Base-by-base conservation (phyloP, 2,113 vertebrate species). In the Aphelocoma coerulescens region DNA sequence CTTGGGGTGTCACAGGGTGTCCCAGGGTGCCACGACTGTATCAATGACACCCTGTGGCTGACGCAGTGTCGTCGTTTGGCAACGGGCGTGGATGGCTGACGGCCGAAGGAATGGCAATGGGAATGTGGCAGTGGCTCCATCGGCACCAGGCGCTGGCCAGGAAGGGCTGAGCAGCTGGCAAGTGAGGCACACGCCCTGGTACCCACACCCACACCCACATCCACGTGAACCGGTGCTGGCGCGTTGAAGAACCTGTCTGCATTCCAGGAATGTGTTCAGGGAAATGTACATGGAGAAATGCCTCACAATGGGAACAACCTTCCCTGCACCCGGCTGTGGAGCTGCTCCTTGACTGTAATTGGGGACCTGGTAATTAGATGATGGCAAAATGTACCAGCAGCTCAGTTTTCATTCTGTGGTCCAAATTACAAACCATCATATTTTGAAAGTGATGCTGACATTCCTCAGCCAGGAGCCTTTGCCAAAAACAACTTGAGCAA, bases 391-490 rank as follows among this genome's bases (percentile, higher is more conserved):
- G 97, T 98, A 98, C 98, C 98, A 97, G 97, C 97, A 97, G 98
- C 98, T 98, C 98, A 95, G 98, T 97, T 98, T 99, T 98, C 98
- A 97, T 97, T 98, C 98, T 96, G 97, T 92, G 98, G 98, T 98
- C 98, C 98, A 98, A 98, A 98, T 98, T 98, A 99, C 98, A 98
- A 98, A 98, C 98, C 98, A 97, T 98, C 98, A 98, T 98, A 98
- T 98, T 99, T 99, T 98, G 98, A 98, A 98, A 99, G 98, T 98
- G 98, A 98, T 97, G 98, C 99, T 99, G 98, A 99, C 99, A 99
- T 99, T 99, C 99, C 98, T 99, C 98, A 98, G 98, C 98, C 95
- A 96, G 97, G 97, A 91, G 78, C 96, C 98, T 97, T 96, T 99
- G 99, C 99, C 99, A 99, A 99, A 98, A 99, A 99, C 98, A 99